phyloP scores from a whole-genome alignment of 2,888 invertebrate genomes.

The Mesopsocus fuscifrons region DNA sequence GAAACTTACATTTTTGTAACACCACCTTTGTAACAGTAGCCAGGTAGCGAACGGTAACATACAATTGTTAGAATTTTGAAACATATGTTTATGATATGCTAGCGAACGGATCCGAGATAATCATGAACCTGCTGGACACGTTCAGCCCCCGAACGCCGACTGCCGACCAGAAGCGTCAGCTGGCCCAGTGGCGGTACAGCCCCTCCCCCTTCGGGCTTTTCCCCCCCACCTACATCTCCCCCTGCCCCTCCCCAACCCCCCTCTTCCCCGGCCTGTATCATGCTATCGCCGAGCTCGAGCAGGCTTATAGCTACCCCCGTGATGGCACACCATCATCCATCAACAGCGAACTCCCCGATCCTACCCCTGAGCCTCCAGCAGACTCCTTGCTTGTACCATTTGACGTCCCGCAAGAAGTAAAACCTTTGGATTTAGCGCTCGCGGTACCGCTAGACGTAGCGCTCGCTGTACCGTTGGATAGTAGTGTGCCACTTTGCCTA shows the following conservation, averaged over 20 bases:
- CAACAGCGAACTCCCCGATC: background rate
- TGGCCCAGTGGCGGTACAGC: slow-evolving; percentile 1
- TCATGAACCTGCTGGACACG: background rate
- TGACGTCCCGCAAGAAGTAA: too few species aligned
- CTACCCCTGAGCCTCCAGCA: background rate
- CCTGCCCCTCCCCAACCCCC: slow-evolving; percentile 29
- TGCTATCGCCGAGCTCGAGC: slow-evolving; percentile 25
- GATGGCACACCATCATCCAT: too few species aligned
- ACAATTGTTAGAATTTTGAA: too few species aligned
- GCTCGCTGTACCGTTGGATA: slow-evolving; percentile 25
- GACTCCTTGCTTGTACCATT: background rate
- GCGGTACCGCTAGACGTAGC: background rate
- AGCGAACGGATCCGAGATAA: too few species aligned
- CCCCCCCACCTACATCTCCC: slow-evolving; percentile 15
- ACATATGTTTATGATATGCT: too few species aligned
- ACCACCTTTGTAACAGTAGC: too few species aligned
- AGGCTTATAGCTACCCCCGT: slow-evolving; percentile 9
- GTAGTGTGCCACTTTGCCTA: slow-evolving; percentile 27
- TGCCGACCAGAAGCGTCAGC: background rate
- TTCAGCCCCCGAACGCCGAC: background rate
- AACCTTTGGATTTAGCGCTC: too few species aligned
- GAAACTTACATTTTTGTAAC: too few species aligned
- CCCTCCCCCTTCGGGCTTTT: slow-evolving; percentile 12
- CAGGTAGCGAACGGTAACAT: too few species aligned
- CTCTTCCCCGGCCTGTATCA: slow-evolving; percentile 31